These are phyloP conservation scores for Boulengeromyrus knoepffleri DNA, from an alignment of 2,113 vertebrate species.

Conservation along the genomic window DNA sequence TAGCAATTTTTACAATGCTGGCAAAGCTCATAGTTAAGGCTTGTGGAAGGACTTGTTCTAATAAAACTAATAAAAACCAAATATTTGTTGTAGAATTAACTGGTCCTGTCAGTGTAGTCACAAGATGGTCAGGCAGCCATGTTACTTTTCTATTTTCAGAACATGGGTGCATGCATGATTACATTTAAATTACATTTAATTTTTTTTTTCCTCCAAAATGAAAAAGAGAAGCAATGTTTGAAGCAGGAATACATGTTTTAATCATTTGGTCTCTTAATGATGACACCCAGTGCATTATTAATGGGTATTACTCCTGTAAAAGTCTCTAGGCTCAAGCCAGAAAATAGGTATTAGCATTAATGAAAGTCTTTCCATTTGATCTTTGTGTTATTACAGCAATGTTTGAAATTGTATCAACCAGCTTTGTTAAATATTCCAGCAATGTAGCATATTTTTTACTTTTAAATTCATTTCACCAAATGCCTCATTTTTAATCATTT, in stretches of 20 bases:
- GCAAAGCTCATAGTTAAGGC: background rate
- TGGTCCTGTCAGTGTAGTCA: background rate
- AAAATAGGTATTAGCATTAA: slow-evolving; percentile 29
- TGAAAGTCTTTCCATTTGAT: slow-evolving; percentile 46
- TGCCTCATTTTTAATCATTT: slow-evolving; percentile 15
- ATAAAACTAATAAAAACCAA: background rate
- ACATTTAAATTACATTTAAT: background rate
- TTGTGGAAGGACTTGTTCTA: background rate
- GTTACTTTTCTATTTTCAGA: background rate
- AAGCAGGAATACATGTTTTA: slow-evolving; percentile 69
- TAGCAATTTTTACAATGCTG: background rate
- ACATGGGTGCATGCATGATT: background rate
- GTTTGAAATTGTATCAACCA: slow-evolving; percentile 28
- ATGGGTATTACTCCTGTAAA: slow-evolving; percentile 55
- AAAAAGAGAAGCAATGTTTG: slow-evolving; percentile 43
- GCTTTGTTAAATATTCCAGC: slow-evolving; percentile 27
- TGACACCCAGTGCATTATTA: slow-evolving; percentile 74
- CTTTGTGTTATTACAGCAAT: slow-evolving; percentile 38
- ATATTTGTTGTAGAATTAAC: background rate
- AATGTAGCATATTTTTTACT: slow-evolving; percentile 24
- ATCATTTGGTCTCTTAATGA: slow-evolving; percentile 68
- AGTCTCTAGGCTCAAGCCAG: slow-evolving; percentile 39
- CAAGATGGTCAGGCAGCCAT: background rate
- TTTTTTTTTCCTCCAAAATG: background rate
- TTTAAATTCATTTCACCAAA: slow-evolving; percentile 17